phyloP scores from a whole-genome alignment of 2,797 vertebrate genomes.

The Sebastes matsubarae region DNA sequence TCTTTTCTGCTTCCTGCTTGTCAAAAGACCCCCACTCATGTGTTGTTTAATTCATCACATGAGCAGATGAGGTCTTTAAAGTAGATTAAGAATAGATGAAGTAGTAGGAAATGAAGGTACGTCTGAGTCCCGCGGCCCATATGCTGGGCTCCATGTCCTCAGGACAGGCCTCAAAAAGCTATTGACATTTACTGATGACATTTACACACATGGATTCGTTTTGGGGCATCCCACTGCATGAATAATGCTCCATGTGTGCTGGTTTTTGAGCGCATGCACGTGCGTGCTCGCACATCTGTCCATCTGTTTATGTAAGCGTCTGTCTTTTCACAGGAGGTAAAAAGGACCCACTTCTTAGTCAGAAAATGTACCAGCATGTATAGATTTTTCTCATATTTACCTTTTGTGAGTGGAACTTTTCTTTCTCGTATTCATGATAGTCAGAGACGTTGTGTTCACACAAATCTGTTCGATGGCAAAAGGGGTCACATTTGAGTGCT shows the following conservation, averaged over 20 bases:
- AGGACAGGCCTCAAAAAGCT: constrained; percentile 69
- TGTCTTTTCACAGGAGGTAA: constrained; percentile 18
- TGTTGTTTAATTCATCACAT: constrained; percentile 69
- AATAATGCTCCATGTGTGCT: constrained; percentile 51
- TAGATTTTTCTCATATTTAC: neutral
- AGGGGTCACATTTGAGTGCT: neutral
- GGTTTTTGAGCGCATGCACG: constrained; percentile 9
- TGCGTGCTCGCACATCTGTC: neutral
- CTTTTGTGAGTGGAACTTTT: neutral
- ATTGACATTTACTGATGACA: constrained; percentile 81
- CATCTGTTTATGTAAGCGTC: constrained; percentile 40
- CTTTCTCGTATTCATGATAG: neutral
- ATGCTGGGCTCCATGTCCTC: constrained; percentile 55
- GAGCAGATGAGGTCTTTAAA: constrained; percentile 59
- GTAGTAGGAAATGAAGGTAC: constrained; percentile 50
- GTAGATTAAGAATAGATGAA: constrained; percentile 71
- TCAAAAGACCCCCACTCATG: constrained; percentile 19
- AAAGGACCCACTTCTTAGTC: neutral
- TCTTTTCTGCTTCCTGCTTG: constrained; percentile 30
- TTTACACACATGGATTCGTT: constrained; percentile 77
- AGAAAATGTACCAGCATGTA: neutral
- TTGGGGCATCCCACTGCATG: constrained; percentile 58
- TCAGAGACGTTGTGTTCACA: constrained; percentile 2
- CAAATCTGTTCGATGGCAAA: neutral
- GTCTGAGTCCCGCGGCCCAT: constrained; percentile 39